These are phyloP conservation scores for Eustalomyia histrio DNA, from an alignment of 2,888 invertebrate genomes.

Conservation along the genomic window DNA sequence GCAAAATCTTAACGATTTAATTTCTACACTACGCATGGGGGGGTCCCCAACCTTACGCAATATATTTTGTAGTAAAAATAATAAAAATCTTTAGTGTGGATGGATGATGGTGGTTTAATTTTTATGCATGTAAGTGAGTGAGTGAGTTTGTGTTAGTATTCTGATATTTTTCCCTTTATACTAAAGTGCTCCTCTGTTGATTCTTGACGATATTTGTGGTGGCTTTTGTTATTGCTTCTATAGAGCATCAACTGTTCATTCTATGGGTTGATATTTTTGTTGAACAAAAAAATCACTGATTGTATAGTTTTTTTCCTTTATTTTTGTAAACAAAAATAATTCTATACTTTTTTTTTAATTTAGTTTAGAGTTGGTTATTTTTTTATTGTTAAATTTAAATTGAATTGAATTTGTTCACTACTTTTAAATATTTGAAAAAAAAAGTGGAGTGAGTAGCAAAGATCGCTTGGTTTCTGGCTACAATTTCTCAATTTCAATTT, in stretches of 20 bases:
- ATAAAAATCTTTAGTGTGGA: background rate
- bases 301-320: conserved; percentile 11
- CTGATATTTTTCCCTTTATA: conserved; percentile 39
- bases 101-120: conserved; percentile 8
- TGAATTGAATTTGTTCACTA: conserved; percentile 56
- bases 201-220: conserved; percentile 52
- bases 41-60: conserved; percentile 16
- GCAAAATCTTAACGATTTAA: conserved; percentile 34
- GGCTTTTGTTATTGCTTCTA: background rate
- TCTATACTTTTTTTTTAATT: conserved; percentile 11
- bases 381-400: conserved; percentile 55
- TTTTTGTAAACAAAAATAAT: background rate
- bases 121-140: background rate
- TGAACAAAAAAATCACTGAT: conserved; percentile 25
- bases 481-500: conserved; percentile 34
- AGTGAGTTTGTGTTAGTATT: background rate
- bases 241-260: background rate
- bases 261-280: background rate
- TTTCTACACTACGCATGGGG: conserved; percentile 9
- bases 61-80: conserved; percentile 2
- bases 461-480: background rate
- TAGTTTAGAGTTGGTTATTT: background rate
- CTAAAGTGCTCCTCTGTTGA: conserved; percentile 36
- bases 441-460: background rate
- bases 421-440: conserved; percentile 19